Percentiles rank a stretch among this genome's conserved stretches.
These are phyloP conservation scores for Calameuta filiformis DNA, from an alignment of 2,888 invertebrate genomes.

Conservation along the genomic window DNA sequence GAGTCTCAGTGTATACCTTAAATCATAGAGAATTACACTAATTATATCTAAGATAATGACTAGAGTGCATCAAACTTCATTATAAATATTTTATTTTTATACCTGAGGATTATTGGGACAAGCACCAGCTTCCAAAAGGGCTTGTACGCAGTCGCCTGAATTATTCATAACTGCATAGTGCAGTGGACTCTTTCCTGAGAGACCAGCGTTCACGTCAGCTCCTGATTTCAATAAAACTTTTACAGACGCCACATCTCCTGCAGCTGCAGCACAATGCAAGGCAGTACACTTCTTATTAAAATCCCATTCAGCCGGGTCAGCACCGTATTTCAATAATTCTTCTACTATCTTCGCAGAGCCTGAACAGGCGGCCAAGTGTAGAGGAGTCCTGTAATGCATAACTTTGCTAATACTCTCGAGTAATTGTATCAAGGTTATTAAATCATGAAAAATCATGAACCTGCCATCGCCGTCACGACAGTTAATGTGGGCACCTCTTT, in stretches of 20 bases:
- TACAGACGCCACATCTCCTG: slow-evolving; percentile 72
- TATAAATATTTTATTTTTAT: slow-evolving; percentile 10
- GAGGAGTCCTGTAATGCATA: slow-evolving; percentile 68
- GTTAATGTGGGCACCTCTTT: slow-evolving; percentile 73
- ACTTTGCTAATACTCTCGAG: not conserved
- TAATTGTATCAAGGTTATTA: slow-evolving; percentile 45
- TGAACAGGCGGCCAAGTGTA: slow-evolving; percentile 84
- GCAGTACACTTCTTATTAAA: slow-evolving; percentile 77
- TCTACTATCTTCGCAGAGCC: slow-evolving; percentile 79
- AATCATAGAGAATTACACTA: slow-evolving; percentile 20
- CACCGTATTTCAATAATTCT: slow-evolving; percentile 76
- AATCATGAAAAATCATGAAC: slow-evolving; percentile 60
- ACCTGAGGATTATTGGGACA: slow-evolving; percentile 86
- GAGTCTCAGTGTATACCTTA: slow-evolving; percentile 85
- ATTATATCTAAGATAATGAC: slow-evolving; percentile 1
- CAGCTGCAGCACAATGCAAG: slow-evolving; percentile 81
- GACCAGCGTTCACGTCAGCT: slow-evolving; percentile 84
- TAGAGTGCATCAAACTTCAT: not conserved
- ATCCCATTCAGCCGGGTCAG: slow-evolving; percentile 80
- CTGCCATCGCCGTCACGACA: slow-evolving; percentile 76
- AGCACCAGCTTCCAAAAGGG: slow-evolving; percentile 81
- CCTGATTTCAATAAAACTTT: slow-evolving; percentile 76
- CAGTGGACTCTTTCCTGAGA: slow-evolving; percentile 77
- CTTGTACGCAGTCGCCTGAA: slow-evolving; percentile 78
- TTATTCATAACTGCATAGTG: slow-evolving; percentile 87